Percentiles rank a stretch among this genome's conserved stretches.
Conservation (phyloP, 2,113 vertebrate genomes). For the Marmota flaviventris region DNA sequence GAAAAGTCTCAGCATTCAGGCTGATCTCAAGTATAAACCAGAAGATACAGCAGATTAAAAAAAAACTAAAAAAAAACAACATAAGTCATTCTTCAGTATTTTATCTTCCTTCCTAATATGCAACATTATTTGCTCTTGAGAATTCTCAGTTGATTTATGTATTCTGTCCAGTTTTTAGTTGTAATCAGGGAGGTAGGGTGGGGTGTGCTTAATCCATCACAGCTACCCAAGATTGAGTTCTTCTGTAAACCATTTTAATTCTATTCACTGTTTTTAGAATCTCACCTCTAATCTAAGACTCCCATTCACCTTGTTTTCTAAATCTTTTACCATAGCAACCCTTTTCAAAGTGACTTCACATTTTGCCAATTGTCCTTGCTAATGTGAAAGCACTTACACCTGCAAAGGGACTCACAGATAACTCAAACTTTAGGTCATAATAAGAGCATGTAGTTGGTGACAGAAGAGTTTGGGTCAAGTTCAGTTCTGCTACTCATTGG, state of each 20-base stretch:
- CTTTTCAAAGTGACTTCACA: not conserved
- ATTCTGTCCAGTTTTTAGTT: not conserved
- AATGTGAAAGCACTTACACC: not conserved
- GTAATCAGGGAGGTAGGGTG: not conserved
- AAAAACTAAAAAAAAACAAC: not conserved
- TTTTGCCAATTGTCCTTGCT: not conserved
- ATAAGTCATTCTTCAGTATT: not conserved
- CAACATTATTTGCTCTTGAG: not conserved
- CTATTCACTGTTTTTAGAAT: not conserved
- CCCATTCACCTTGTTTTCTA: not conserved
- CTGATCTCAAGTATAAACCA: not conserved
- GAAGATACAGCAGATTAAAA: not conserved
- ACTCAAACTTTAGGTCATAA: not conserved
- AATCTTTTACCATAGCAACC: not conserved
- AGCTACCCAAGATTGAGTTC: not conserved
- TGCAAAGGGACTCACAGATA: not conserved
- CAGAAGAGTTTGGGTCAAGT: not conserved
- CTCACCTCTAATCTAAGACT: not conserved
- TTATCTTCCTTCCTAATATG: not conserved
- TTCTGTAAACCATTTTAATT: not conserved
- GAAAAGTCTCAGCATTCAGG: not conserved
- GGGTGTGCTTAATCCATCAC: not conserved
- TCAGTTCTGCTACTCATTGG: not conserved
- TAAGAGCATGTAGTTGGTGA: not conserved
- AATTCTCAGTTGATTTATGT: not conserved